Conservation (phyloP, 2,113 vertebrate species). For the Pao palembangensis region DNA sequence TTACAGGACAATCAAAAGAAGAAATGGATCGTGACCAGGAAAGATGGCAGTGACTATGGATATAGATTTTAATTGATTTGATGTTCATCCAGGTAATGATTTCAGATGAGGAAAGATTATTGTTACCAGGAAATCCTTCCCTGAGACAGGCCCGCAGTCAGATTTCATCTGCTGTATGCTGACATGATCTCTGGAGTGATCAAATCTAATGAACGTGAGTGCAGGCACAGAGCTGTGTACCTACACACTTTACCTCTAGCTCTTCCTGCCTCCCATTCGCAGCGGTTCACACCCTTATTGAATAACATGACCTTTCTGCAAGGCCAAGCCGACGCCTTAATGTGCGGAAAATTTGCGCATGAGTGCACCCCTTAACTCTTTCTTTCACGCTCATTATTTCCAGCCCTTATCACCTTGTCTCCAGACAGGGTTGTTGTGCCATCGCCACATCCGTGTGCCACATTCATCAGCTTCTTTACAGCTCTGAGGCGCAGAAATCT, state of each 20-base stretch:
- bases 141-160: conserved; percentile 56
- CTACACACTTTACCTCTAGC: conserved; percentile 56
- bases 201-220: conserved; percentile 66
- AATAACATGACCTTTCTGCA: conserved; percentile 74
- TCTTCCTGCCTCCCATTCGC: conserved; percentile 46
- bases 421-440: conserved; percentile 50
- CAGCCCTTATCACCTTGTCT: conserved; percentile 71
- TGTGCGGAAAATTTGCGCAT: conserved; percentile 70
- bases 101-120: conserved; percentile 50
- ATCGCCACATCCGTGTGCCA: conserved; percentile 52
- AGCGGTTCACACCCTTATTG: conserved; percentile 66
- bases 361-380: conserved; percentile 73
- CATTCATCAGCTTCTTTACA: conserved; percentile 28
- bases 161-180: conserved; percentile 56
- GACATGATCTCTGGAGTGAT: conserved; percentile 62
- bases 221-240: conserved; percentile 56
- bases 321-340: conserved; percentile 69
- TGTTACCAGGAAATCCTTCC: conserved; percentile 43
- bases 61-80: conserved; percentile 39
- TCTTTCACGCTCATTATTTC: conserved; percentile 75
- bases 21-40: conserved; percentile 21
- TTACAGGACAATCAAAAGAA: conserved; percentile 22
- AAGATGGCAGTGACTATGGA: conserved; percentile 35
- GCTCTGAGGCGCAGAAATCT: conserved; percentile 28
- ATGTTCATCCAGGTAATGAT: conserved; percentile 57